Percentiles rank a stretch among this genome's conserved stretches.
Evolutionary conservation across 2,113 vertebrate genomes (phyloP).

Genomic region (Electrona antarctica): DNA sequence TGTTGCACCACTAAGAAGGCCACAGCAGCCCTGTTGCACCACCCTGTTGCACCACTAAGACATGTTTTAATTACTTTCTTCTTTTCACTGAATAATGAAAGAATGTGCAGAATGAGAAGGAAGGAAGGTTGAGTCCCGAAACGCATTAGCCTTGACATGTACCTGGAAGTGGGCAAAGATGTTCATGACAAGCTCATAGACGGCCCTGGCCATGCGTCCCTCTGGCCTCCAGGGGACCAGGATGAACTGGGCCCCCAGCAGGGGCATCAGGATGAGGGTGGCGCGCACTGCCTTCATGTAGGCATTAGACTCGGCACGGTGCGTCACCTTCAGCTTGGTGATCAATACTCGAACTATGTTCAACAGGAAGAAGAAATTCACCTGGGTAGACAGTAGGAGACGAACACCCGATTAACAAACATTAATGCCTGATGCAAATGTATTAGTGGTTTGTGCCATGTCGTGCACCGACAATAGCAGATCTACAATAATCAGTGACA

Average conservation of each 20-base stretch:
- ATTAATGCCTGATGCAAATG: too few relatives aligned
- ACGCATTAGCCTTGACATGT: not conserved
- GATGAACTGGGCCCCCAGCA: slow-evolving; percentile 80
- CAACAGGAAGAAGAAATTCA: slow-evolving; percentile 82
- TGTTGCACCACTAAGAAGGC: too few relatives aligned
- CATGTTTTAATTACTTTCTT: too few relatives aligned
- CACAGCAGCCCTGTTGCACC: too few relatives aligned
- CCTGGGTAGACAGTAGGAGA: slow-evolving; percentile 48
- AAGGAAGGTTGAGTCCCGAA: too few relatives aligned
- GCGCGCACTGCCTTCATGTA: slow-evolving; percentile 84
- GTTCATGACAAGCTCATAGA: slow-evolving; percentile 73
- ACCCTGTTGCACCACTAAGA: too few relatives aligned
- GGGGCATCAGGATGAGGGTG: slow-evolving; percentile 81
- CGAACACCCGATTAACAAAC: too few relatives aligned
- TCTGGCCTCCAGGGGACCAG: slow-evolving; percentile 69
- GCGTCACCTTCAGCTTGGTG: slow-evolving; percentile 81
- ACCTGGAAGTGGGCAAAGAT: slow-evolving; percentile 80
- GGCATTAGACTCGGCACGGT: slow-evolving; percentile 74
- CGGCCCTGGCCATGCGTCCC: slow-evolving; percentile 42
- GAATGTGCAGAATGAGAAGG: too few relatives aligned
- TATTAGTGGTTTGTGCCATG: too few relatives aligned
- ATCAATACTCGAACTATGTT: slow-evolving; percentile 84
- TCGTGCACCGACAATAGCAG: too few relatives aligned
- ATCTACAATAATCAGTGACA: too few relatives aligned
- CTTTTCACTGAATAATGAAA: too few relatives aligned